Percentiles rank a stretch among this genome's conserved stretches.
Conservation (phyloP, 2,888 invertebrate species). For the Taenaris catops region DNA sequence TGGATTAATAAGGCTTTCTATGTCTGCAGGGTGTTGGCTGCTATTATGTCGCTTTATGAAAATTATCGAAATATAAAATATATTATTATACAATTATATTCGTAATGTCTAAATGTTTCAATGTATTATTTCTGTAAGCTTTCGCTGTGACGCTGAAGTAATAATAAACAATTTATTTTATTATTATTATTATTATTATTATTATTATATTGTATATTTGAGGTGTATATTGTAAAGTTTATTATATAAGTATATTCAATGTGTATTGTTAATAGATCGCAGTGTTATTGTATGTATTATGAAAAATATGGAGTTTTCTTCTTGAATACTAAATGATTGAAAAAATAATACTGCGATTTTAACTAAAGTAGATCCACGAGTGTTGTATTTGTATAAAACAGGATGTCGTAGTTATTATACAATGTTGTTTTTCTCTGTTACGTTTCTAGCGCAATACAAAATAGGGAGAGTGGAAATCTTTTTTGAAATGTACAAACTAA, state of each 20-base stretch:
- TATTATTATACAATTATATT: slow-evolving; percentile 12
- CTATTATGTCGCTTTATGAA: slow-evolving; percentile 41
- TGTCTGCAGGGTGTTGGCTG: slow-evolving; percentile 79
- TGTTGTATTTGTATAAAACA: slow-evolving; percentile 53
- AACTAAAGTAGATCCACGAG: slow-evolving; percentile 63
- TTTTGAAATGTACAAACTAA: no score
- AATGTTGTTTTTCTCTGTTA: slow-evolving; percentile 19
- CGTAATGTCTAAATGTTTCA: slow-evolving; percentile 28
- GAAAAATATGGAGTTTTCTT: slow-evolving; percentile 33
- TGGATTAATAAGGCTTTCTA: slow-evolving; percentile 62
- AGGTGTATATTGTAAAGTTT: slow-evolving; percentile 28
- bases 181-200: no score
- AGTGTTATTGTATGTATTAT: slow-evolving; percentile 29
- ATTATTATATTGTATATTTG: no score
- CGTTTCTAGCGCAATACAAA: no score
- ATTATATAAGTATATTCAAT: slow-evolving; percentile 27
- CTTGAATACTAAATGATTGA: neutral
- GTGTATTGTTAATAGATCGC: slow-evolving; percentile 34
- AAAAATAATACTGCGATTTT: slow-evolving; percentile 31
- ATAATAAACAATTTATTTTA: slow-evolving; percentile 33
- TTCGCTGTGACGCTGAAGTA: slow-evolving; percentile 54
- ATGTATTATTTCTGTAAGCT: slow-evolving; percentile 54
- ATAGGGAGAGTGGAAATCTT: no score
- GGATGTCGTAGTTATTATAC: slow-evolving; percentile 39
- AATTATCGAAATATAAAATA: slow-evolving; percentile 23